These are phyloP conservation scores for Glaucidium brasilianum DNA, from an alignment of 2,113 vertebrate genomes.

Conservation along the genomic window DNA sequence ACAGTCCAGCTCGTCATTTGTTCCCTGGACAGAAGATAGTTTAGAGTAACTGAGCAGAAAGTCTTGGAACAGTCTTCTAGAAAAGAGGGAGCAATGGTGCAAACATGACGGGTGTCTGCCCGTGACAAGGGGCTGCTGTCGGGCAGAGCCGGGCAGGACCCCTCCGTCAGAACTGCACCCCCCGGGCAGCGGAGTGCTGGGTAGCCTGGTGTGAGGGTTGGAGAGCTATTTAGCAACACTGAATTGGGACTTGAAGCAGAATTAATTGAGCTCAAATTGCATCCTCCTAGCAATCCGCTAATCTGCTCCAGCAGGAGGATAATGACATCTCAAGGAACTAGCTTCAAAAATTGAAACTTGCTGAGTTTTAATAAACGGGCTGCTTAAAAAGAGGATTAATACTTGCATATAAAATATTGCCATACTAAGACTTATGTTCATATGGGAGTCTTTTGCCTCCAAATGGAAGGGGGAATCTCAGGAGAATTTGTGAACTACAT, in stretches of 20 bases:
- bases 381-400: slow-evolving; percentile 56
- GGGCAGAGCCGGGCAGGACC: not conserved
- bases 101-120: not conserved
- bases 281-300: slow-evolving; percentile 69
- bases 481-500: not conserved
- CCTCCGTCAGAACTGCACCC: not conserved
- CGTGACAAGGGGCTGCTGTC: not conserved
- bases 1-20: not conserved
- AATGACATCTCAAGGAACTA: slow-evolving; percentile 66
- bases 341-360: slow-evolving; percentile 43
- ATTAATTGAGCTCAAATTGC: slow-evolving; percentile 79
- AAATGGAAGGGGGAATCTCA: not conserved
- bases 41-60: not conserved
- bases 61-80: not conserved
- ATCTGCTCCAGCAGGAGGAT: slow-evolving; percentile 73
- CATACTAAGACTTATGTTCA: not conserved
- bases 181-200: not conserved
- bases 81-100: not conserved
- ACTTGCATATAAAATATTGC: slow-evolving; percentile 5
- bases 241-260: slow-evolving; percentile 72
- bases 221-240: slow-evolving; percentile 61
- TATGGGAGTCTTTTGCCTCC: not conserved
- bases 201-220: slow-evolving; percentile 12
- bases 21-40: not conserved
- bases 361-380: slow-evolving; percentile 3